Conservation (phyloP, 1,140 invertebrate species). For the Sycophaga agraensis region DNA sequence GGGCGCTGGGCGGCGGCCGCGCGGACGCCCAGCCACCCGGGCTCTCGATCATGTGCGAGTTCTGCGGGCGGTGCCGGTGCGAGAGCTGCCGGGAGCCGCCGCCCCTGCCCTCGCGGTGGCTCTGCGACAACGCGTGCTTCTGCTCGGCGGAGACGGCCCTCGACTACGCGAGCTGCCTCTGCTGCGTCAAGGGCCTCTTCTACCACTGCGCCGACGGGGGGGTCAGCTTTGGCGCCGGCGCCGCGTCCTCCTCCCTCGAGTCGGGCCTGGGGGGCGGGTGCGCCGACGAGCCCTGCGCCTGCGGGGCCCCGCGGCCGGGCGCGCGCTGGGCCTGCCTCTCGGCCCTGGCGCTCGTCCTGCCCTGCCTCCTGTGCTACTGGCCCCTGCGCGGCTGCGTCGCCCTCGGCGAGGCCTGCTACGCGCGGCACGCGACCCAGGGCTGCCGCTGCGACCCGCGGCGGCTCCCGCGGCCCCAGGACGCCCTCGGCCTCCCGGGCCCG, state of each 20-base stretch:
- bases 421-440: slow-evolving; percentile 72
- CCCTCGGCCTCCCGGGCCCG: background rate
- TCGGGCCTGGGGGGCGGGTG: slow-evolving; percentile 70
- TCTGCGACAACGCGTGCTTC: slow-evolving; percentile 82
- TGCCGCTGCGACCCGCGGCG: slow-evolving; percentile 61
- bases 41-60: slow-evolving; percentile 76
- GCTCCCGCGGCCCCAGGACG: background rate
- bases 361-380: slow-evolving; percentile 90
- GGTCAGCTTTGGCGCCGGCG: slow-evolving; percentile 73
- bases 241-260: slow-evolving; percentile 81
- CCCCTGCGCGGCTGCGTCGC: slow-evolving; percentile 80
- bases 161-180: slow-evolving; percentile 88
- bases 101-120: slow-evolving; percentile 81
- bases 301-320: slow-evolving; percentile 68
- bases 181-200: slow-evolving; percentile 88
- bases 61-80: slow-evolving; percentile 84
- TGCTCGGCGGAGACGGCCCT: slow-evolving; percentile 83
- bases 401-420: slow-evolving; percentile 78
- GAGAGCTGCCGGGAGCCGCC: slow-evolving; percentile 81
- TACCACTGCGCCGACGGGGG: slow-evolving; percentile 83
- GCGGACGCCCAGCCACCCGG: slow-evolving; percentile 31
- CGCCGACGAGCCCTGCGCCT: slow-evolving; percentile 85
- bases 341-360: slow-evolving; percentile 76
- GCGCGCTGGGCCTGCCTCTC: slow-evolving; percentile 84
- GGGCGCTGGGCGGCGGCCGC: slow-evolving; percentile 38